Evolutionary conservation across 2,888 invertebrate genomes (phyloP), one percentile per base, ranked within the genome.

Genomic region (Thymelicus lineola): DNA sequence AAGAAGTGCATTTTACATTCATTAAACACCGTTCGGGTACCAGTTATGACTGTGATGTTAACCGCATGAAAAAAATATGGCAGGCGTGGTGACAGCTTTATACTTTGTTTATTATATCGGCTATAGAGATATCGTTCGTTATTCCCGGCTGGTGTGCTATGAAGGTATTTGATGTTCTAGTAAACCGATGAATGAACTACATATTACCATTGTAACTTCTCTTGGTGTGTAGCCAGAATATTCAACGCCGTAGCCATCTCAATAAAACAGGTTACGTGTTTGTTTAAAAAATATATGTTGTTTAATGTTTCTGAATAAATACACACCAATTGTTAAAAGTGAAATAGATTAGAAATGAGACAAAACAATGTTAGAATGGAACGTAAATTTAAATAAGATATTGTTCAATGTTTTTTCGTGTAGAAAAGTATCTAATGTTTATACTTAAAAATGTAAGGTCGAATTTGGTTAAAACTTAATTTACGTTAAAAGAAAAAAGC

Each of bases 101-200:
- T 67, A 67, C 61, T 61, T 61, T 67, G 67, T 67, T 67, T 67
- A 67, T 61, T 60, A 53, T 61, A 61, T 61, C 53, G 53, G n/a
- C 36, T 67, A 60, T 53, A 67, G 50, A 61, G 53, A 55, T 55
- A 68, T 61, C 61, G 67, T 68, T 68, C 61, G 67, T 67, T 60
- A 60, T 67, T 67, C 66, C 35, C 38, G 38, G 36, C n/a, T 1
- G 66, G 15, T 66, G 28, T 28, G 53, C 60, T 53, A 53, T 60
- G 50, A 60, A 60, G 28, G 42, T 42, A 53, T 53, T 9, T 20
- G 20, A 20, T 12, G 57, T 35, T n/a, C 35, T 35, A 14, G 35
- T 36, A 7, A 9, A 20, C 9, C 53, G 53, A 20, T 53, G 20
- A 53, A 53, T 53, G 53, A 12, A 50, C 48, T 50, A 28, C 55